Base-by-base conservation (phyloP, 2,797 vertebrate genomes). In the Naso thynnoides region DNA sequence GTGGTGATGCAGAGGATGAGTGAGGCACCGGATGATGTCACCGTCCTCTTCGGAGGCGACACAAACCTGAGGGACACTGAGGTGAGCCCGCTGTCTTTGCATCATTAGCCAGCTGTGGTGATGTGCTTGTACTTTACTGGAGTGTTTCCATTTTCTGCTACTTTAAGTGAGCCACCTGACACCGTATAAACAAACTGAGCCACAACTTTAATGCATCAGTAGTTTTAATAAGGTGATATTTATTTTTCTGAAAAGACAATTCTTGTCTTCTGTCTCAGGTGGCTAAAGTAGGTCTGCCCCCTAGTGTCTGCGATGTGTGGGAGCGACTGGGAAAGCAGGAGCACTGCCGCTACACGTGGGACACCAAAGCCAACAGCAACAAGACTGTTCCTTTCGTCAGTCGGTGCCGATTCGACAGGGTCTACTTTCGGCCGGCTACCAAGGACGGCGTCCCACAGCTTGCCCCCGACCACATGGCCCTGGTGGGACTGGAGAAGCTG, bases 331-430 rank as follows among this genome's bases (percentile, higher is more conserved):
- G 95, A 39, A 96, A 94, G 44, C 96, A 95, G 47, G 93, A 96
- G 58, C 96, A 97, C 86, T 97, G 97, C 87, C 94, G 93, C 48
- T 99, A 98, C 86, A 99, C 98, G 0, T 99, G 98, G 98, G 98
- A 99, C 81, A 98, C 97, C 0, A 94, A 91, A 68, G 74, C 91
- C 61, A 99, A 99, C 87, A 95, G 0, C 81, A 99, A 99, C 81
- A 95, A 98, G 83, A 56, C 48, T 0, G 81, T 84, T 10, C 16
- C 19, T 0, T 96, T 90, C 14, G 45, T 93, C 59, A 93, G 92
- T 86, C 96, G 94, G 72, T 94, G 95, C 69, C 96, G 98, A 45
- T 99, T 99, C 55, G 98, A 99, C 78, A 93, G 98, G 0, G 6
- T 99, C 67, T 96, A 96, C 87, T 72, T 97, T 27, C 93, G 95